phyloP scores from a whole-genome alignment of 1,140 invertebrate species.

The Trichoplusia ni region DNA sequence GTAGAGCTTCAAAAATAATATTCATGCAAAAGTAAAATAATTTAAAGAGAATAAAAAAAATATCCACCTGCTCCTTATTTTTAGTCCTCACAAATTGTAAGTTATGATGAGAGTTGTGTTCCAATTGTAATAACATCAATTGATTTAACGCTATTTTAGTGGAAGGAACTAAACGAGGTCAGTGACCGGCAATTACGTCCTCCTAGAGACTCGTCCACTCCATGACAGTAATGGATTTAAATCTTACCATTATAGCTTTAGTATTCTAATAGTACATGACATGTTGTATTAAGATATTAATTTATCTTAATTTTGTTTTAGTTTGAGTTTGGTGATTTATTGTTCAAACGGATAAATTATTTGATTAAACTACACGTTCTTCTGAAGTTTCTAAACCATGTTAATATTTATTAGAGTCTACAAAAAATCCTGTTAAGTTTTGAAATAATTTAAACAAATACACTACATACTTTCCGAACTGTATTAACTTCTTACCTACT shows the following conservation, averaged over 20 bases:
- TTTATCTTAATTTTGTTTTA: no score
- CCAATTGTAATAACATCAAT: slow-evolving; percentile 80
- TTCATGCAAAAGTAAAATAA: no score
- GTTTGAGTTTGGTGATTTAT: neutral
- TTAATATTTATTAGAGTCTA: neutral
- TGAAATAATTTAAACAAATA: slow-evolving; percentile 32
- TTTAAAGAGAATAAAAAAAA: neutral
- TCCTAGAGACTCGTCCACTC: slow-evolving; percentile 66
- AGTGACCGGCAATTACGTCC: slow-evolving; percentile 78
- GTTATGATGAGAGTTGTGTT: slow-evolving; percentile 68
- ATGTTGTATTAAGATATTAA: no score
- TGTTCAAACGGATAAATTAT: neutral
- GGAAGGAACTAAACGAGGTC: slow-evolving; percentile 75
- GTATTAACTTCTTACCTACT: slow-evolving; percentile 73
- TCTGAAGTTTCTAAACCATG: no score
- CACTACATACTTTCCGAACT: slow-evolving; percentile 55
- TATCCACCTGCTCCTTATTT: slow-evolving; percentile 47
- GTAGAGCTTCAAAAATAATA: no score
- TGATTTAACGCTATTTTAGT: slow-evolving; percentile 79
- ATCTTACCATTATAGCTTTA: slow-evolving; percentile 16
- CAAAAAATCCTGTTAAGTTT: slow-evolving; percentile 3
- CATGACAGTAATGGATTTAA: slow-evolving; percentile 38
- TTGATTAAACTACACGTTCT: no score
- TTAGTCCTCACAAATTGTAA: slow-evolving; percentile 51
- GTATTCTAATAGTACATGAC: no score